Evolutionary conservation across 2,888 invertebrate species (phyloP), one percentile per base, ranked within the genome.

Genomic region (Pterobdella sp.): DNA sequence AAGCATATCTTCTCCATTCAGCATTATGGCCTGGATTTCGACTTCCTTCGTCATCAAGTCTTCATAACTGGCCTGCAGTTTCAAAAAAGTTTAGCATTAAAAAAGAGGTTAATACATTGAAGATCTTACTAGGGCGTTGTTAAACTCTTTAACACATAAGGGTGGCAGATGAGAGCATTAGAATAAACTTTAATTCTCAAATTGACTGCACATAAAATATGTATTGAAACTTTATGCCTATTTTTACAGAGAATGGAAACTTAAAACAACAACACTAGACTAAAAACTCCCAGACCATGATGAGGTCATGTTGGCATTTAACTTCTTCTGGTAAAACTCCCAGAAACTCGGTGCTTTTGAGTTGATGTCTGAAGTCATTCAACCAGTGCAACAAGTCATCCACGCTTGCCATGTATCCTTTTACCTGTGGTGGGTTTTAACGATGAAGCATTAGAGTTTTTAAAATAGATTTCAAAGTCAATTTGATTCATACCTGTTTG

Each of bases 241-340:
- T n/a, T n/a, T n/a, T n/a, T n/a, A n/a, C n/a, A n/a, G n/a, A n/a
- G n/a, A n/a, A n/a, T n/a, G n/a, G n/a, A n/a, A n/a, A n/a, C n/a
- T n/a, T n/a, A n/a, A n/a, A n/a, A n/a, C n/a, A n/a, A n/a, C n/a
- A n/a, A n/a, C n/a, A n/a, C n/a, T n/a, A n/a, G n/a, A n/a, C n/a
- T n/a, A n/a, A n/a, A 42, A 42, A 18, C n/a, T 14, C 14, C 32
- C 71, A n/a, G 0, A 76, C 76, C 76, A 80, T 78, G 77, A 81
- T 82, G 36, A 79, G 79, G 18, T 81, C 80, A 76, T 80, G 80
- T 76, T 83, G 81, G 60, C 77, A 77, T 72, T 81, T 80, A 10
- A 82, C 80, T 22, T 82, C 81, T 42, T 83, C 82, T 10, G 82
- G 82, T 49, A 82, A 77, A 34, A 83, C 83, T 18, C 83, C 83